A percentile compares a stretch with the other conserved stretches of the same genome.
These are phyloP conservation scores for Scalopus aquaticus DNA, from an alignment of 2,113 vertebrate species.

Conservation along the genomic window DNA sequence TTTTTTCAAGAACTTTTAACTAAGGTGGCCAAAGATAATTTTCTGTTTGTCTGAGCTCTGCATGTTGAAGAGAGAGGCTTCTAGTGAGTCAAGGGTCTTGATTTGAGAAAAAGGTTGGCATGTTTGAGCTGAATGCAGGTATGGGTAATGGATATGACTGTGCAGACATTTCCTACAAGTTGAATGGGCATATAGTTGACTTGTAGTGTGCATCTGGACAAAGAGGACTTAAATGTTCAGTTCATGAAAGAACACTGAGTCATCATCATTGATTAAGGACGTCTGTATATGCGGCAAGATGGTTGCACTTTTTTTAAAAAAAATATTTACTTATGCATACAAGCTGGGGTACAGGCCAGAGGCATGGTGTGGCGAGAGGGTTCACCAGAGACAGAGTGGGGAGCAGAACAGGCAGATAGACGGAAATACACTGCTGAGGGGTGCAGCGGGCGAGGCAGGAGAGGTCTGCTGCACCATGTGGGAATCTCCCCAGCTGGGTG, in stretches of 20 bases:
- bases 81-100: neutral
- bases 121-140: neutral
- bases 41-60: neutral
- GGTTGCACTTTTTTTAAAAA: neutral
- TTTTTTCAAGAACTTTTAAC: neutral
- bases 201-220: neutral
- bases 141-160: neutral
- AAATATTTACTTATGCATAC: no score
- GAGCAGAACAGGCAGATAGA: no score
- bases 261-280: neutral
- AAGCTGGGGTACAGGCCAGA: no score
- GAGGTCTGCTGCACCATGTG: no score
- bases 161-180: neutral
- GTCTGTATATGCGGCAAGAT: neutral
- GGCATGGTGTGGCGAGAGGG: no score
- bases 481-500: no score
- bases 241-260: neutral
- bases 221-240: neutral
- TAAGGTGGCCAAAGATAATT: neutral
- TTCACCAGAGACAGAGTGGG: no score
- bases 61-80: neutral
- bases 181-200: neutral
- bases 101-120: neutral
- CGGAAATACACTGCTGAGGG: no score
- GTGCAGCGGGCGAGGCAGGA: no score